Evolutionary conservation across 2,888 invertebrate species (phyloP).

Genomic region (Drepanosiphum platanoidis): DNA sequence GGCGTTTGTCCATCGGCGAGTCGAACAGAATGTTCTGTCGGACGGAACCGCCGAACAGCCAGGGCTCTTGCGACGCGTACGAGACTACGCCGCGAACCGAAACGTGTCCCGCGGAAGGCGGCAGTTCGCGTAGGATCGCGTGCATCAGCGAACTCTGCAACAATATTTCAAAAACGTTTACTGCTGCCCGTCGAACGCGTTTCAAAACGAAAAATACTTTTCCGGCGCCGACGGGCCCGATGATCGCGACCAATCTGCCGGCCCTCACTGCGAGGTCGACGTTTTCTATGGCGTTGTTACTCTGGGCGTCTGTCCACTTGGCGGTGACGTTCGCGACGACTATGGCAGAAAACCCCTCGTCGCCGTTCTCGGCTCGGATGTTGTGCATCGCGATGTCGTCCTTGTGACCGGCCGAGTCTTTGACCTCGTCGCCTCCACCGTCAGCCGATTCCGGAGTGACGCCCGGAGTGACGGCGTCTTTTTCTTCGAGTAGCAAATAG

Average conservation of each 20-base stretch:
- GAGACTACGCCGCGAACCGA: constrained; percentile 73
- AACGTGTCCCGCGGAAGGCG: constrained; percentile 69
- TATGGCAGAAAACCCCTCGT: constrained; percentile 66
- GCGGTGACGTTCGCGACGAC: constrained; percentile 67
- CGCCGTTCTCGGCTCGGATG: background rate
- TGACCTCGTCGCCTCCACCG: too few species aligned
- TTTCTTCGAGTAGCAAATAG: constrained; percentile 12
- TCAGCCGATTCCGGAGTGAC: too few species aligned
- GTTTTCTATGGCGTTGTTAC: constrained; percentile 70
- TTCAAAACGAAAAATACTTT: too few species aligned
- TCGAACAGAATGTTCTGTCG: constrained; percentile 83
- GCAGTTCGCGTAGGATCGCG: constrained; percentile 73
- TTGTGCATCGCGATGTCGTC: too few species aligned
- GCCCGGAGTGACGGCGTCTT: too few species aligned
- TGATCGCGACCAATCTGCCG: constrained; percentile 75
- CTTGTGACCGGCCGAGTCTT: too few species aligned
- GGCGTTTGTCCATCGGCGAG: constrained; percentile 70
- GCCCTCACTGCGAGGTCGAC: constrained; percentile 71
- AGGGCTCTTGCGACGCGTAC: constrained; percentile 78
- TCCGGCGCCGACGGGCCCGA: constrained; percentile 81
- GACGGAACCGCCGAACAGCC: constrained; percentile 75
- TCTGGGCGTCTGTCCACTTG: constrained; percentile 71
- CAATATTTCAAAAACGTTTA: too few species aligned
- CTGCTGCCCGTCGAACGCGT: too few species aligned
- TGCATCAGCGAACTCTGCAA: constrained; percentile 69